A percentile compares a stretch with the other conserved stretches of the same genome.
These are phyloP conservation scores for Ptilodon capucinus DNA, from an alignment of 2,888 invertebrate species.

Conservation along the genomic window DNA sequence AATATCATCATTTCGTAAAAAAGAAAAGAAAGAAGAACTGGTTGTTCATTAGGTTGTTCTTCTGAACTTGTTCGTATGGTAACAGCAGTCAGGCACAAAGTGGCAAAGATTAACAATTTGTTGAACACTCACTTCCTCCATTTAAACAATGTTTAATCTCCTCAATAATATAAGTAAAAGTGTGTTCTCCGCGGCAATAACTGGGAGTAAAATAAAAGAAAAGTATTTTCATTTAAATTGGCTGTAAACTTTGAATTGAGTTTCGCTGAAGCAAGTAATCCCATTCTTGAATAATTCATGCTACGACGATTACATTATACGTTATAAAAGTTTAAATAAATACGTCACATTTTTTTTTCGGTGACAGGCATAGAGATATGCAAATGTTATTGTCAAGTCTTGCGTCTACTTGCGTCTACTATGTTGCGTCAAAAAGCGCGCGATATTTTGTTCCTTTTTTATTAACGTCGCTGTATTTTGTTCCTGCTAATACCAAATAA, in stretches of 20 bases:
- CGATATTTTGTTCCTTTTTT: too few relatives aligned
- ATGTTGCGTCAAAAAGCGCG: too few relatives aligned
- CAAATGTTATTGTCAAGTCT: background rate
- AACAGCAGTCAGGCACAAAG: too few relatives aligned
- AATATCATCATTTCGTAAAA: too few relatives aligned
- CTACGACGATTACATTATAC: slow-evolving; percentile 37
- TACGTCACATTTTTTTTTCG: background rate
- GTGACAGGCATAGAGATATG: background rate
- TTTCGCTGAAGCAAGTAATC: slow-evolving; percentile 60
- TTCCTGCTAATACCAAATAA: too few relatives aligned
- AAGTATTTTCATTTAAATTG: slow-evolving; percentile 63
- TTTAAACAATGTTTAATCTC: slow-evolving; percentile 61
- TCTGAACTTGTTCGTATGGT: too few relatives aligned
- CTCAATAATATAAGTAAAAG: slow-evolving; percentile 50
- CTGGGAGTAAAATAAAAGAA: slow-evolving; percentile 19
- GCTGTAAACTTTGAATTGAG: slow-evolving; percentile 61
- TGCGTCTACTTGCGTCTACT: too few relatives aligned
- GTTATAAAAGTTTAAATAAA: slow-evolving; percentile 7
- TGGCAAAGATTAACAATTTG: slow-evolving; percentile 24
- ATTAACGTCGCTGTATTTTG: too few relatives aligned
- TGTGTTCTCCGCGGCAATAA: slow-evolving; percentile 49
- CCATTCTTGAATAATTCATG: slow-evolving; percentile 53
- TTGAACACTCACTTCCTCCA: slow-evolving; percentile 35
- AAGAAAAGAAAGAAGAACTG: too few relatives aligned
- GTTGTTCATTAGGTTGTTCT: too few relatives aligned